Evolutionary conservation across 2,113 vertebrate genomes (phyloP).

Genomic region (Psephotus haematonotus): DNA sequence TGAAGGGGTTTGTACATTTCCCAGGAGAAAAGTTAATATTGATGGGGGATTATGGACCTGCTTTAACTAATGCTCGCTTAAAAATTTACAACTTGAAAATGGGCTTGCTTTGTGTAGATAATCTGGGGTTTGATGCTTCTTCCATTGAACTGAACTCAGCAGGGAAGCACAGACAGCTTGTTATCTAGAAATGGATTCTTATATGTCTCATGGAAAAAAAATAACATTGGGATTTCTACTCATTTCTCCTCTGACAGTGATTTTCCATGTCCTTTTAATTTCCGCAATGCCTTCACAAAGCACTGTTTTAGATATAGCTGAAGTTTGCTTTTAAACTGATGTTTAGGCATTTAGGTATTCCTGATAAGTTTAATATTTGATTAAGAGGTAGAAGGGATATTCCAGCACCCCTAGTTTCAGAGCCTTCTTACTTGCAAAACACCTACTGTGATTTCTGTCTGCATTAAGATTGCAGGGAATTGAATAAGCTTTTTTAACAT

Average conservation of each 20-base stretch:
- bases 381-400: not conserved
- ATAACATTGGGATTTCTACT: not conserved
- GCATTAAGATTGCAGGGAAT: not conserved
- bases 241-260: not conserved
- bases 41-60: conserved; percentile 49
- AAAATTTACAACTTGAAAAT: conserved; percentile 41
- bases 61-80: not conserved
- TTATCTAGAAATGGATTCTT: conserved; percentile 47
- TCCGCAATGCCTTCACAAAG: not conserved
- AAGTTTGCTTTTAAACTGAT: not conserved
- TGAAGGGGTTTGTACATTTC: not conserved
- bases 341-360: not conserved
- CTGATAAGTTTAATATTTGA: not conserved
- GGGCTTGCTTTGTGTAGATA: conserved; percentile 4
- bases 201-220: not conserved
- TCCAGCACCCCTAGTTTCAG: not conserved
- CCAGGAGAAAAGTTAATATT: not conserved
- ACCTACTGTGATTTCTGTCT: not conserved
- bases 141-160: conserved; percentile 33
- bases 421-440: not conserved
- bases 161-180: conserved; percentile 30
- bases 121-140: conserved; percentile 29
- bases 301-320: not conserved
- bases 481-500: not conserved
- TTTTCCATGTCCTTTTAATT: not conserved